Conservation (phyloP, 2,888 invertebrate genomes). For the Rosalia funebris region DNA sequence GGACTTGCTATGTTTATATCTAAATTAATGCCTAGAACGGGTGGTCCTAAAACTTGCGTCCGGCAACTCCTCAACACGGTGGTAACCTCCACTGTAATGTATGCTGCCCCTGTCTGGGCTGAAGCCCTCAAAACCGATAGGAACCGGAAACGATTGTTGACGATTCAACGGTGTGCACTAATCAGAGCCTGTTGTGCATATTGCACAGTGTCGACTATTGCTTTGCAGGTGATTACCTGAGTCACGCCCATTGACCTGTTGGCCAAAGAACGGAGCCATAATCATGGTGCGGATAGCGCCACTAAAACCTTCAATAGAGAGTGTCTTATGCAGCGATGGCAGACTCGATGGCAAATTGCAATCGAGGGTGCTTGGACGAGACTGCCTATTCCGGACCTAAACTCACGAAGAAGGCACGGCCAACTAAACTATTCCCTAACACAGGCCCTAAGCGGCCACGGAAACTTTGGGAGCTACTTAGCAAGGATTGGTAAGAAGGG, state of each 20-base stretch:
- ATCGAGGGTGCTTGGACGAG: neutral
- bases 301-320: neutral
- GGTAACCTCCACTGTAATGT: too few species aligned
- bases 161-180: too few species aligned
- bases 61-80: neutral
- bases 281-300: neutral
- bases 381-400: neutral
- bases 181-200: too few species aligned
- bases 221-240: too few species aligned
- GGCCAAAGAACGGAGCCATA: neutral
- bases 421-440: neutral
- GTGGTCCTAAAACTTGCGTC: neutral
- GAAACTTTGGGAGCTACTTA: neutral
- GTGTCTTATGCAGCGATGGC: neutral
- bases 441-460: neutral
- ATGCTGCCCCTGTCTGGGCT: too few species aligned
- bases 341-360: neutral
- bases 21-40: neutral
- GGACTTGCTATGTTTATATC: neutral
- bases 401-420: neutral
- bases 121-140: too few species aligned
- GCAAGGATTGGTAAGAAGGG: neutral
- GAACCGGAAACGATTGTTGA: too few species aligned
- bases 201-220: too few species aligned
- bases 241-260: neutral